Evolutionary conservation across 2,113 vertebrate genomes (phyloP), one percentile per base, ranked within the genome.

Genomic region (Dunckerocampus dactyliophorus): DNA sequence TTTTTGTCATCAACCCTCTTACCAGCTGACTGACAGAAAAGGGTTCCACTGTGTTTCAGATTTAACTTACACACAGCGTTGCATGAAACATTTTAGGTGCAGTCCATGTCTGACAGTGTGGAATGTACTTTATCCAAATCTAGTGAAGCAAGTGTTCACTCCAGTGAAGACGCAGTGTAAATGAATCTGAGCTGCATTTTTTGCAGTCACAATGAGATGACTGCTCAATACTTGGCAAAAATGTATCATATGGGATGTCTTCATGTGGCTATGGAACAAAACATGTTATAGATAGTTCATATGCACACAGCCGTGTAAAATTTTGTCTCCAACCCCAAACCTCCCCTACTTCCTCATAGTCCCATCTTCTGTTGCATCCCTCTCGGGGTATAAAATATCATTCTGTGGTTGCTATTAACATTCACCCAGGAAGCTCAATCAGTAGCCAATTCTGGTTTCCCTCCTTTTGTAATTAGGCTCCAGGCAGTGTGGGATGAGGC

Each of bases 391-490:
- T 85, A 76, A 76, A 67, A 79, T 83, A 83, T 85, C 77, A 59
- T 58, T 72, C 50, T 85, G 80, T 74, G 79, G 81, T 87, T 69
- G 73, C 74, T 76, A 85, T 78, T 64, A 75, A 83, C 76, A 75
- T 82, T 88, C 87, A 88, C 86, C 83, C 86, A 87, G 87, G 84
- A 89, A 87, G 86, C 78, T 76, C 75, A 86, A 83, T 83, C 85
- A 84, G 82, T 79, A 81, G 82, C 77, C 82, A 86, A 67, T 71
- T 82, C 76, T 65, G 62, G 62, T 78, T 83, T 77, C 68, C 75
- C 72, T 69, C 69, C 71, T 81, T 83, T 66, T 78, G 76, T 84
- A 86, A 86, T 86, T 82, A 82, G 83, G 72, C 71, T 54, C 62
- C 16, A 31, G 76, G 79, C 80, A 69, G 69, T 76, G 74, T 88